Evolutionary conservation across 1,140 invertebrate species (phyloP).

Genomic region (Potamilus streckersoni): DNA sequence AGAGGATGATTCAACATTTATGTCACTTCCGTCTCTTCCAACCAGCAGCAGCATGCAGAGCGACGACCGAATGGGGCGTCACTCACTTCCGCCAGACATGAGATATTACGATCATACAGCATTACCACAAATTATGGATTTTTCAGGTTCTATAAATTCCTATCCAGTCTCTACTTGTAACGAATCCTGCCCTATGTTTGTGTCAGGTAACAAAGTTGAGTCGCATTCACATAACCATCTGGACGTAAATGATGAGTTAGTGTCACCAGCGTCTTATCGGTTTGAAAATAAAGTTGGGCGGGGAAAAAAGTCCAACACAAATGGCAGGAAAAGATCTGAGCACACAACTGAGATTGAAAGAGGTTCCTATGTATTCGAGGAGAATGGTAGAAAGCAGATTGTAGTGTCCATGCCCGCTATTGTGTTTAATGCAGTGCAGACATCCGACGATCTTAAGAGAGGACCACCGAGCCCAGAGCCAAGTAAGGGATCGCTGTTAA

Average conservation of each 20-base stretch:
- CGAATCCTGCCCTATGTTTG: constrained; percentile 21
- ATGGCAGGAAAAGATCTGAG: neutral
- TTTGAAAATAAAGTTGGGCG: neutral
- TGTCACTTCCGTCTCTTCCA: neutral
- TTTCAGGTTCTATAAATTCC: neutral
- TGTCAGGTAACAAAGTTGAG: constrained; percentile 19
- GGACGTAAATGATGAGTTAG: constrained; percentile 3
- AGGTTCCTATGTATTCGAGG: neutral
- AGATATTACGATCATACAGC: constrained; percentile 5
- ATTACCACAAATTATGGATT: neutral
- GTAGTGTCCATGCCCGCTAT: constrained; percentile 56
- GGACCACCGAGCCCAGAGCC: neutral
- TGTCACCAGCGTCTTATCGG: neutral
- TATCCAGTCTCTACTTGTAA: constrained; percentile 18
- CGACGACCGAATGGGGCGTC: constrained; percentile 14
- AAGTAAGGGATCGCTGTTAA: constrained; percentile 23
- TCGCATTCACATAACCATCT: constrained; percentile 1
- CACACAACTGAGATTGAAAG: neutral
- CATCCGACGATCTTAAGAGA: constrained; percentile 8
- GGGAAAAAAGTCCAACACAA: constrained; percentile 7
- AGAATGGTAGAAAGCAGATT: constrained; percentile 37
- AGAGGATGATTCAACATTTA: constrained; percentile 15
- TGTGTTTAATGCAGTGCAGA: constrained; percentile 46
- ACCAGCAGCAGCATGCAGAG: constrained; percentile 15
- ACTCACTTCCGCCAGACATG: constrained; percentile 3